A percentile compares a stretch with the other conserved stretches of the same genome.
These are phyloP conservation scores for Austrolebias charrua DNA, from an alignment of 2,797 vertebrate species.

Conservation along the genomic window DNA sequence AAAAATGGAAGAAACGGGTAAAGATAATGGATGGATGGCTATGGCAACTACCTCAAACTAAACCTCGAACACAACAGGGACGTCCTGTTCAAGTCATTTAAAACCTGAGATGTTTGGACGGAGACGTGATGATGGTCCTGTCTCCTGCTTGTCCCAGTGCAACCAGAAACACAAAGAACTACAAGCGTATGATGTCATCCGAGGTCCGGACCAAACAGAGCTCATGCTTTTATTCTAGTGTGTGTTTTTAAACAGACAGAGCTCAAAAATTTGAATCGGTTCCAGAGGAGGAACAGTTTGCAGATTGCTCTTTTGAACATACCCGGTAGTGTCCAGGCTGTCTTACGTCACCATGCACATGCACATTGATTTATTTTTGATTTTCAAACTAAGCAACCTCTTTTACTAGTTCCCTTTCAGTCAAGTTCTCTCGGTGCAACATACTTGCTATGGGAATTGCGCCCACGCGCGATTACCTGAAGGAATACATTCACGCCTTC, in stretches of 20 bases:
- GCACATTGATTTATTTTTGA: too few species aligned
- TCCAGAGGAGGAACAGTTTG: background rate
- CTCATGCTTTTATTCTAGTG: background rate
- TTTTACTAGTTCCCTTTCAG: too few species aligned
- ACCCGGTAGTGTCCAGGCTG: background rate
- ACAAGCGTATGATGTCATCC: background rate
- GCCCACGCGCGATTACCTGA: too few species aligned
- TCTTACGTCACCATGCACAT: background rate
- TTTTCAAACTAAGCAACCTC: too few species aligned
- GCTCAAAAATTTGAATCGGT: background rate
- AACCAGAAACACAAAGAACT: background rate
- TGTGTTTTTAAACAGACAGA: background rate
- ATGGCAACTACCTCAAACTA: too few species aligned
- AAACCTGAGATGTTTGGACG: background rate
- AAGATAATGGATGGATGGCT: too few species aligned
- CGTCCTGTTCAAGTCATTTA: background rate
- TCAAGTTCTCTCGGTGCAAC: too few species aligned
- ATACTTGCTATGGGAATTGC: too few species aligned
- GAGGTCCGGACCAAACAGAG: background rate
- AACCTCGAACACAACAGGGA: background rate
- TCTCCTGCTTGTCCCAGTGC: background rate
- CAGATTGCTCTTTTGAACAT: constrained; percentile 2
- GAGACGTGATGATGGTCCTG: background rate
- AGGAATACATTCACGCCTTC: too few species aligned
- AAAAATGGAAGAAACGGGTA: too few species aligned